Base-by-base conservation (phyloP, 53 echinoderm and acorn worm species). In the Temnopleurus reevesii region DNA sequence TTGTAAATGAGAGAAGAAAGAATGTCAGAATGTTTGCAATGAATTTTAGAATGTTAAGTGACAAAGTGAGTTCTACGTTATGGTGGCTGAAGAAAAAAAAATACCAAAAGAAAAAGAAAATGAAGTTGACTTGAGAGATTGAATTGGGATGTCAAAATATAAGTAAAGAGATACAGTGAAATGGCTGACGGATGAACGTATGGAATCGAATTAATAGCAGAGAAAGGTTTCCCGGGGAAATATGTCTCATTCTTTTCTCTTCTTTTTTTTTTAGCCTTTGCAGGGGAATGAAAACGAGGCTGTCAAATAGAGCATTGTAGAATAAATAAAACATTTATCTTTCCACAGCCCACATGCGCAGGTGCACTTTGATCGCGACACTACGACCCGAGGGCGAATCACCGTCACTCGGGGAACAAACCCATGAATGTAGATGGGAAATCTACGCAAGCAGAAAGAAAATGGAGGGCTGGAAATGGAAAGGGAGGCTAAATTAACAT, bases 281-380 rank as follows among this genome's bases (percentile, higher is more conserved):
- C 6, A n/a, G 23, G 5, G 56, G 41, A 21, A 71, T 41, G 41
- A n/a, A 18, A 71, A 23, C 56, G 21, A 19, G 23, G 28, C 71
- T 71, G 71, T 71, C 71, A 71, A 33, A 71, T 19, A 38, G 71
- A 38, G 41, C 41, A 71, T 71, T 41, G 71, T 41, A 41, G 71
- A 71, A 71, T 71, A 71, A 71, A 71, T 71, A 71, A 71, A 71
- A 36, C 38, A 41, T 18, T 71, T 71, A 71, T 71, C 71, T 71
- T 71, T 71, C 71, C 49, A 49, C 28, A 28, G 28, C 79, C 79
- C 79, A 79, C 88, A 46, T 66, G 71, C 53, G 71, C 88, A 66
- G 65, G 88, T 87, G 88, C 71, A 87, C 71, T 87, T 87, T 66
- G 27, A 2, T 59, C 53, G 9, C 23, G 88, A 86, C 86, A 86